Evolutionary conservation across 2,888 invertebrate genomes (phyloP).

Genomic region (Dasysyrphus tricinctus): DNA sequence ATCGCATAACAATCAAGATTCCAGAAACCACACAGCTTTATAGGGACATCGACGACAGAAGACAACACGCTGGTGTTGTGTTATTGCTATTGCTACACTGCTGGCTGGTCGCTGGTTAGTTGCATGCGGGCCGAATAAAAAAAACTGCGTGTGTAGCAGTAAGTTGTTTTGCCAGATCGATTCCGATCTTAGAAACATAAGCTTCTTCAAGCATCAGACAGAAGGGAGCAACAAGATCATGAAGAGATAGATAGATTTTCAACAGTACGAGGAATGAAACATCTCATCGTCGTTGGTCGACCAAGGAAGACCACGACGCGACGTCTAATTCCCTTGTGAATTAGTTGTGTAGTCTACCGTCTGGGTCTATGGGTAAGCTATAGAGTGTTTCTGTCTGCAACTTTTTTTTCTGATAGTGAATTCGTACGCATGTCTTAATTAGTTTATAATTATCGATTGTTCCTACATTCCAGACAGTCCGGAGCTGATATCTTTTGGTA

Average conservation of each 20-base stretch:
- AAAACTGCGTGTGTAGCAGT: conserved; percentile 62
- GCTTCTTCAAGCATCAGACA: not conserved
- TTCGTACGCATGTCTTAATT: conserved; percentile 72
- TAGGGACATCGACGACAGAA: conserved; percentile 16
- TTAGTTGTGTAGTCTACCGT: conserved; percentile 19
- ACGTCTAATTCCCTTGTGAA: conserved; percentile 27
- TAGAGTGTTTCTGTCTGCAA: conserved; percentile 29
- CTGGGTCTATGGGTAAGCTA: conserved; percentile 45
- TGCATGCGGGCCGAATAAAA: not conserved
- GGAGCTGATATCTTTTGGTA: conserved; percentile 20
- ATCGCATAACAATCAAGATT: conserved; percentile 75
- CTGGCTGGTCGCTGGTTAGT: not conserved
- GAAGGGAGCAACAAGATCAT: conserved; percentile 26
- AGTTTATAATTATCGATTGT: conserved; percentile 65
- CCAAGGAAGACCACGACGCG: not conserved
- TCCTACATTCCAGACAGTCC: conserved; percentile 34
- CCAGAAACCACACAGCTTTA: conserved; percentile 40
- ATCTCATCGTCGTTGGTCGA: not conserved
- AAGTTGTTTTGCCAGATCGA: conserved; percentile 57
- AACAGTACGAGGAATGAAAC: conserved; percentile 13
- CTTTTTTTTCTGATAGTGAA: conserved; percentile 32
- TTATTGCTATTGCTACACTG: not conserved
- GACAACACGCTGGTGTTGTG: not conserved
- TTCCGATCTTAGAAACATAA: conserved; percentile 57
- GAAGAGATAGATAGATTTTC: conserved; percentile 4